A percentile compares a stretch with the other conserved stretches of the same genome.
phyloP scores from a whole-genome alignment of 2,113 vertebrate species.

The Microtus ochrogaster region DNA sequence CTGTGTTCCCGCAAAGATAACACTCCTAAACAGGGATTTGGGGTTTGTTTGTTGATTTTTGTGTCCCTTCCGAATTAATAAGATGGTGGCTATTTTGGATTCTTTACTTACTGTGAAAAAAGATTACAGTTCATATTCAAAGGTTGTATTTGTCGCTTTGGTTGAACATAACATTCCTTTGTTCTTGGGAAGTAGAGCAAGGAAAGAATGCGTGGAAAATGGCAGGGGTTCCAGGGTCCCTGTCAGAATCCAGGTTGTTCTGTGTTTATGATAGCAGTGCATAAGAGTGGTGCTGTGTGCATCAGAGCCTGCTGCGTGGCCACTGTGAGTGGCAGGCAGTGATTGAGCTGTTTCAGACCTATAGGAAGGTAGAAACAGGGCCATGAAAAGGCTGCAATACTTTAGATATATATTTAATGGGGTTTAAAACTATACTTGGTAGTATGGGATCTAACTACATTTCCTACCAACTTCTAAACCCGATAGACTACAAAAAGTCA shows the following conservation, averaged over 20 bases:
- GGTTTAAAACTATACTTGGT: conserved; percentile 30
- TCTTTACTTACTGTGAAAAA: conserved; percentile 43
- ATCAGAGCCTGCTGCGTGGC: conserved; percentile 62
- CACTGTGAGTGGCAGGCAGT: conserved; percentile 42
- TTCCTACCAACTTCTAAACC: neutral
- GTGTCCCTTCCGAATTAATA: conserved; percentile 29
- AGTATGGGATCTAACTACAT: neutral
- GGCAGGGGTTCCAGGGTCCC: neutral
- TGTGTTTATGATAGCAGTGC: neutral
- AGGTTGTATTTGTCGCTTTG: conserved; percentile 43
- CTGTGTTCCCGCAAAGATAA: neutral
- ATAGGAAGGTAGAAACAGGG: neutral
- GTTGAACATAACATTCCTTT: conserved; percentile 60
- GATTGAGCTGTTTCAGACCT: conserved; percentile 56
- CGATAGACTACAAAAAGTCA: neutral
- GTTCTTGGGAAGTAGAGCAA: conserved; percentile 19
- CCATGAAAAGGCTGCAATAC: neutral
- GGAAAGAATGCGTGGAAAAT: neutral
- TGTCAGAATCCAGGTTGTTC: conserved; percentile 3
- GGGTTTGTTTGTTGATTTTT: neutral
- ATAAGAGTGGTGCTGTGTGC: neutral
- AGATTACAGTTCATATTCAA: neutral
- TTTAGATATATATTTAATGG: conserved; percentile 4
- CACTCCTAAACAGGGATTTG: neutral
- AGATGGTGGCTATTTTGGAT: conserved; percentile 55